Percentiles rank a stretch among this genome's conserved stretches.
phyloP scores from a whole-genome alignment of 2,113 vertebrate species.

The Erpornis zantholeuca region DNA sequence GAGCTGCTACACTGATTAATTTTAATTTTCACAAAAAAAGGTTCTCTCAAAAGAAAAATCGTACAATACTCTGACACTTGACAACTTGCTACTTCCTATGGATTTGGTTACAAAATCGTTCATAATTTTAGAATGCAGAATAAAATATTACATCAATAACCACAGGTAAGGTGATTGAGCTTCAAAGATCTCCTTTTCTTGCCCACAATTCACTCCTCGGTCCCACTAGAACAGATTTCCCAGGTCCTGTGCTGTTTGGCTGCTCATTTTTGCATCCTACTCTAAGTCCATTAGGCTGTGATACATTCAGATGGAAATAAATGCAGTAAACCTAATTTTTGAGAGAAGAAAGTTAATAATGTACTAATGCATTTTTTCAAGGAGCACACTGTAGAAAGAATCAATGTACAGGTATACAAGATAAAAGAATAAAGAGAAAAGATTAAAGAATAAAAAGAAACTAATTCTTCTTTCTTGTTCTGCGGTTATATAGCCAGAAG shows the following conservation, averaged over 20 bases:
- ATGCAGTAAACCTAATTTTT: not conserved
- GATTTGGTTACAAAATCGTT: not conserved
- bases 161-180: not conserved
- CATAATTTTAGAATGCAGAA: not conserved
- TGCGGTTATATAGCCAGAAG: not conserved
- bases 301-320: not conserved
- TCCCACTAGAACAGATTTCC: not conserved
- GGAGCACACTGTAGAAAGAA: not conserved
- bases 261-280: not conserved
- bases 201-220: not conserved
- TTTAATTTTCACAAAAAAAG: not conserved
- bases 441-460: not conserved
- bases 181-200: not conserved
- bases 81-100: not conserved
- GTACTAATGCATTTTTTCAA: not conserved
- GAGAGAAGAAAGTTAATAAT: not conserved
- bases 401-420: not conserved
- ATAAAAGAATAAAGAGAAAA: not conserved
- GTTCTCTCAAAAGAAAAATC: not conserved
- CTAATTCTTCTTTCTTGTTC: not conserved
- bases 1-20: not conserved
- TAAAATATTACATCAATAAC: not conserved
- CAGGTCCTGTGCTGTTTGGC: not conserved
- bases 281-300: not conserved
- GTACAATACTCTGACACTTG: accelerated